Conservation (phyloP, 30 jellyfish, hydroid and myxozoan species). For the Aurelia sp. region DNA sequence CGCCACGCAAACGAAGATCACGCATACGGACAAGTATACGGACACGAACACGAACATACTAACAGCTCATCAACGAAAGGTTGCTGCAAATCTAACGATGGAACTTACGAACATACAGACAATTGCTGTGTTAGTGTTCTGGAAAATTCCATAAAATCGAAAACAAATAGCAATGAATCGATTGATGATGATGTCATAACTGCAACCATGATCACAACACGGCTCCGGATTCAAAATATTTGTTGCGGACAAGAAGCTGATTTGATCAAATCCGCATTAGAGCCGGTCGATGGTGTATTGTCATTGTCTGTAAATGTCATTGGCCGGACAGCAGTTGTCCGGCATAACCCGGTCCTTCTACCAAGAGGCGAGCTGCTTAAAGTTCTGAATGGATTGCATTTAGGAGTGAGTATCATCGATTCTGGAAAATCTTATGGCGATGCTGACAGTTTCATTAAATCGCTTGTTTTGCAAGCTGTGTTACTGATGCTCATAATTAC, state of each 20-base stretch:
- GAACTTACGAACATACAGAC: too few relatives aligned
- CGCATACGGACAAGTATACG: too few relatives aligned
- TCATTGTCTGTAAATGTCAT: constrained; percentile 59
- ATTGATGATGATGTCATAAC: too few relatives aligned
- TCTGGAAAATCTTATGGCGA: constrained; percentile 10
- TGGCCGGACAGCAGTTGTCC: constrained; percentile 62
- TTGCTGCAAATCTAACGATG: too few relatives aligned
- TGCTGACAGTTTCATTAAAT: background rate
- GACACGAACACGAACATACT: too few relatives aligned
- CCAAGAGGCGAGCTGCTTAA: constrained; percentile 20
- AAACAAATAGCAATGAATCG: too few relatives aligned
- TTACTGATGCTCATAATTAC: background rate
- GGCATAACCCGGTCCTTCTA: constrained; percentile 34
- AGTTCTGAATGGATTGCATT: constrained; percentile 42
- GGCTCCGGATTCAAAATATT: constrained; percentile 57
- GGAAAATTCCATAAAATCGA: too few relatives aligned
- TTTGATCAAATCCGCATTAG: constrained; percentile 25
- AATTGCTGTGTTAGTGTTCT: too few relatives aligned
- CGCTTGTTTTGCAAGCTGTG: background rate
- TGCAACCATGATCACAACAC: constrained; percentile 20
- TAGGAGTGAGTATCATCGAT: constrained; percentile 68
- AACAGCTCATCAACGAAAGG: too few relatives aligned
- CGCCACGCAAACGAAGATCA: too few relatives aligned
- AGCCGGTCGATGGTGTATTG: constrained; percentile 32
- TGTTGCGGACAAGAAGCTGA: constrained; percentile 82